These are phyloP conservation scores for Trichonephila clavipes DNA, from an alignment of 1,140 invertebrate genomes.

Conservation along the genomic window DNA sequence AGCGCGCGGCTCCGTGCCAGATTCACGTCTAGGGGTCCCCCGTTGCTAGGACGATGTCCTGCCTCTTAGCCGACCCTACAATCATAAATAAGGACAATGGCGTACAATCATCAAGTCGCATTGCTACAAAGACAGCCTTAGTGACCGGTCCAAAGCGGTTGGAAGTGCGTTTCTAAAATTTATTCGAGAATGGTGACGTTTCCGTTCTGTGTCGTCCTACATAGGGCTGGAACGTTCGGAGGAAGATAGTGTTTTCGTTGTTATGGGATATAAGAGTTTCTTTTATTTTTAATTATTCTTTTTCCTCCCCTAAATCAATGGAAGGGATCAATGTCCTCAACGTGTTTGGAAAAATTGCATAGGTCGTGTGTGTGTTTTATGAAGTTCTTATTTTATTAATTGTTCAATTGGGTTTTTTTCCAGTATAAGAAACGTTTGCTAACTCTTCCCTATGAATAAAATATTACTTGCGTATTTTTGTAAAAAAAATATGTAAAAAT, in stretches of 20 bases:
- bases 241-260: background rate
- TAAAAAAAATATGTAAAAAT: too few species aligned
- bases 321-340: too few species aligned
- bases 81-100: slow-evolving; percentile 39
- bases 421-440: too few species aligned
- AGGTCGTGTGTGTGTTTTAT: too few species aligned
- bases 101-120: slow-evolving; percentile 26
- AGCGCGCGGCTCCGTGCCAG: slow-evolving; percentile 53
- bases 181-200: background rate
- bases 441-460: too few species aligned
- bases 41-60: slow-evolving; percentile 56
- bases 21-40: slow-evolving; percentile 6
- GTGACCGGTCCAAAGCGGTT: background rate
- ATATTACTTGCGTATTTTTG: too few species aligned
- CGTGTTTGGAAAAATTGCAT: too few species aligned
- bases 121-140: background rate
- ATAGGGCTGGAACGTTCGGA: background rate
- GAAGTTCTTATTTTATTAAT: too few species aligned
- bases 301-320: too few species aligned
- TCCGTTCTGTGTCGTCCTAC: background rate
- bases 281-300: too few species aligned
- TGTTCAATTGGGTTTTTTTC: too few species aligned
- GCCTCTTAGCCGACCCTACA: slow-evolving; percentile 10
- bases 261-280: too few species aligned
- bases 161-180: background rate